Base-by-base conservation (phyloP, 2,888 invertebrate genomes). In the Sphecodes monilicornis region DNA sequence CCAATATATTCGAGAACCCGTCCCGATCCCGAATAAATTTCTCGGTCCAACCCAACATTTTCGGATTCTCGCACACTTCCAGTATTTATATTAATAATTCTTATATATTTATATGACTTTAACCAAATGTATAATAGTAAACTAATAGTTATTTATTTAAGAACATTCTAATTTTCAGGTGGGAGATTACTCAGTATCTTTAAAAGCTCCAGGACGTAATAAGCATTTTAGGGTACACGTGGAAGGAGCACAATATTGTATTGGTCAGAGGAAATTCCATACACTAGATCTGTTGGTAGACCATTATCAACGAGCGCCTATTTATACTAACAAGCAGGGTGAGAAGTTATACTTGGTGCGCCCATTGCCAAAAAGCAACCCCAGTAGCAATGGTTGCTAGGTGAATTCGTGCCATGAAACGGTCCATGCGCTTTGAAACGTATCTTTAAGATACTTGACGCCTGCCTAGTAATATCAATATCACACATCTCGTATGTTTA, bases 181-280 rank as follows among this genome's bases (percentile, higher is more conserved):
- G 96, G 99, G 99, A 89, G 99, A 99, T 95, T 99, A 97, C 95
- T 99, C 99, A 22, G 99, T 99, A 92, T 99, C 99, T 75, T 96
- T 99, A 94, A 99, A 99, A 96, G 99, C 99, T 73, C 98, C 99
- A 69, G 98, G 98, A 39, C 97, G 99, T 92, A 99, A 99, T 96
- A 99, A 99, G 95, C 99, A 99, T 95, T 99, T 99, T 96, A 97
- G 99, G 94, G 99, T 99, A 93, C 99, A 99, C 95, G 98, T 99
- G 88, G 98, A 98, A 95, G 98, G 98, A 91, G 97, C 97, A 87
- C 96, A 98, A 91, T 99, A 98, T 95, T 98, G 98, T 95, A 99
- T 99, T 95, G 99, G 99, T 68, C 99, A 99, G 96, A 98, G 99
- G 94, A 98, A 98, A 95, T 99, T 99, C 96, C 97, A 98, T 93